Base-by-base conservation (phyloP, 2,113 vertebrate genomes). In the Tragelaphus strepsiceros region DNA sequence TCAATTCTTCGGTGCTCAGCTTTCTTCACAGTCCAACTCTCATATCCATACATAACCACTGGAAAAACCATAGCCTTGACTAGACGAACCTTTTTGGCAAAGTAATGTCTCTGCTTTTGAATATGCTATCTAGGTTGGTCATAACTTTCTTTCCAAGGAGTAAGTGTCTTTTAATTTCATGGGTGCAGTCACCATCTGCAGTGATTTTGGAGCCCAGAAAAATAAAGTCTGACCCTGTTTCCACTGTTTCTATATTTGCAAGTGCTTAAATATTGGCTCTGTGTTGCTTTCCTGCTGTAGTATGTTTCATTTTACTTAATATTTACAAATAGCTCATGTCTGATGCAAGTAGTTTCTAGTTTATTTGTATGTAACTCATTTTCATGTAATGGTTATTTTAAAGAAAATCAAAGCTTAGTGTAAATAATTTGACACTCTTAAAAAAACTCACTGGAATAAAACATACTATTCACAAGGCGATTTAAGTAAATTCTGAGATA, bases 391-490 rank as follows among this genome's bases (percentile, higher is more conserved):
- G n/a, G 0, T 97, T 92, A 3, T 88, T 94, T 59, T 61, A 97
- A 98, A 90, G 59, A 87, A 80, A 54, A 46, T 92, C 1, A 64
- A 93, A 95, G 32, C 59, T 93, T 56, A 61, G 10, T 53, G 32
- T n/a, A 28, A 92, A 51, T 22, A 89, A 35, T 94, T 96, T 96
- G 6, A 74, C 54, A 4, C 3, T 84, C 26, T 96, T 90, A 61
- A 97, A 98, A 97, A 54, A 39, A 96, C 84, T 81, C 7, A 43
- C 13, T 83, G 3, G 6, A 39, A 78, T 88, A 51, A 96, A 98
- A 74, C 22, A 16, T 19, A 88, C 6, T 82, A 7, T 96, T 94
- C 92, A 64, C 19, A 54, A 86, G 91, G 93, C 89, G 0, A 7
- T 35, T 96, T 53, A 43, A 90, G 1, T 88, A 92, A 94, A 2